A percentile compares a stretch with the other conserved stretches of the same genome.
Conservation (phyloP, 2,888 invertebrate genomes). For the Dicyrtomina minuta region DNA sequence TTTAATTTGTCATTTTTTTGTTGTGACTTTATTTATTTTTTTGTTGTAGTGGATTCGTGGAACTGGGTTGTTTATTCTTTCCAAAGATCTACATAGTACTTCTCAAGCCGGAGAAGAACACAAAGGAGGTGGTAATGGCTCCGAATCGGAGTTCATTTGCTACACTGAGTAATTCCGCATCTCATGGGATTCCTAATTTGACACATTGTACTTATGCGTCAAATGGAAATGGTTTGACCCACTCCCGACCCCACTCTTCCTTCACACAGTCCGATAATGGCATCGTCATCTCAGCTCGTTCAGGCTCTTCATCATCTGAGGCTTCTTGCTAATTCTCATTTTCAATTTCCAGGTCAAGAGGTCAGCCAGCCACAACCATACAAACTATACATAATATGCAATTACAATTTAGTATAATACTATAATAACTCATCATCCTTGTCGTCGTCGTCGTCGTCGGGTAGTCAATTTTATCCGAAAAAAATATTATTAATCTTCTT, state of each 20-base stretch:
- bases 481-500: no score
- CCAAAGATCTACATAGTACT: constrained; percentile 64
- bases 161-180: constrained; percentile 43
- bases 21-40: no score
- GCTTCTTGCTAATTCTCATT: constrained; percentile 16
- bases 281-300: constrained; percentile 9
- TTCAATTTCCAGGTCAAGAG: no score
- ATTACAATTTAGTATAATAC: no score
- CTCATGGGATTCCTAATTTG: constrained; percentile 32
- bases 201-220: not conserved
- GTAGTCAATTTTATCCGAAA: no score
- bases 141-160: constrained; percentile 55
- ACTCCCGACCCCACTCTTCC: constrained; percentile 22
- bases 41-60: constrained; percentile 59
- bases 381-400: no score
- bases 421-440: no score
- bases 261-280: constrained; percentile 21
- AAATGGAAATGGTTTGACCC: constrained; percentile 3
- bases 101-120: constrained; percentile 63
- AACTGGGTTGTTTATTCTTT: constrained; percentile 61
- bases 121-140: constrained; percentile 62
- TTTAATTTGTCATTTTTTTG: no score
- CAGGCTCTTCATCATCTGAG: constrained; percentile 18
- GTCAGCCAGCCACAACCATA: no score
- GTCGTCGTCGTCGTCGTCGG: no score